These are phyloP conservation scores for Phorcus lineatus DNA, from an alignment of 2,888 invertebrate genomes.

Conservation along the genomic window DNA sequence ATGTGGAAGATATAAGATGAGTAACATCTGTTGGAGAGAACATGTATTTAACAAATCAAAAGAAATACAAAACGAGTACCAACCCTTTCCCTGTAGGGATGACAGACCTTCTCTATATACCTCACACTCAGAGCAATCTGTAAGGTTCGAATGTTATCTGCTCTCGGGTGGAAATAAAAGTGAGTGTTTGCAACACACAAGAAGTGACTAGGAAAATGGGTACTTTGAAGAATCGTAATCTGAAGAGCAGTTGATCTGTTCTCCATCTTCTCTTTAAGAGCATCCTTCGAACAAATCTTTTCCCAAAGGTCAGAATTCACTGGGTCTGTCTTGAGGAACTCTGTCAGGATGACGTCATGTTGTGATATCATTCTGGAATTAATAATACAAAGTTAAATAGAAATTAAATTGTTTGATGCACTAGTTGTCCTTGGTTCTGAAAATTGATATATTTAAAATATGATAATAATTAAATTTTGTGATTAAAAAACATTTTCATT, in stretches of 20 bases:
- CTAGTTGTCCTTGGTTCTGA: neutral
- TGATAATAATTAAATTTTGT: neutral
- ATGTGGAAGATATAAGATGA: no score
- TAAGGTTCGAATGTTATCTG: conserved; percentile 90
- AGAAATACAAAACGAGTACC: neutral
- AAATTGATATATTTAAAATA: neutral
- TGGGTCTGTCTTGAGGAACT: conserved; percentile 49
- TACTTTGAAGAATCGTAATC: conserved; percentile 63
- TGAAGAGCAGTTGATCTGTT: conserved; percentile 67
- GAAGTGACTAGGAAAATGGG: conserved; percentile 50
- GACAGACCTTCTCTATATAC: conserved; percentile 81
- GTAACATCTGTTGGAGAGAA: no score
- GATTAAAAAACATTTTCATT: neutral
- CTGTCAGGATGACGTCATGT: conserved; percentile 53
- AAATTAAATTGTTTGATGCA: neutral
- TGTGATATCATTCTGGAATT: conserved; percentile 30
- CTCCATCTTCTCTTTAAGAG: conserved; percentile 61
- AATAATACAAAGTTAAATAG: neutral
- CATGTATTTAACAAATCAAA: no score
- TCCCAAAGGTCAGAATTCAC: conserved; percentile 56
- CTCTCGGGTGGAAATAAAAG: conserved; percentile 93
- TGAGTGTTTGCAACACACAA: conserved; percentile 87
- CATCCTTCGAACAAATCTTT: conserved; percentile 54
- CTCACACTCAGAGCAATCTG: conserved; percentile 86
- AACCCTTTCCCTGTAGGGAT: conserved; percentile 19